phyloP scores from a whole-genome alignment of 2,113 vertebrate genomes.

The Osmerus eperlanus region DNA sequence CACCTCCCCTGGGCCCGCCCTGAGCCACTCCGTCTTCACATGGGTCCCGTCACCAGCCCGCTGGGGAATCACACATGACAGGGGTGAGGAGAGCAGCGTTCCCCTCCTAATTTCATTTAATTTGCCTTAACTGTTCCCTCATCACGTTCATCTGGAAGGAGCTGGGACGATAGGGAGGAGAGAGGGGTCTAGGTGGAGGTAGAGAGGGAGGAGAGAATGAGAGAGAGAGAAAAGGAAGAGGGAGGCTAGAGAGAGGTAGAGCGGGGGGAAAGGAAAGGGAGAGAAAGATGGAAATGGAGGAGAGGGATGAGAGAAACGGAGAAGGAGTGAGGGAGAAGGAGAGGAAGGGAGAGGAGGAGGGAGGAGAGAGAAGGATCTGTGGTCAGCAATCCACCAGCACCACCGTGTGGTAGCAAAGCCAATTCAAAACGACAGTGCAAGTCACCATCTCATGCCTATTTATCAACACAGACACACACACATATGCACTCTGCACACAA shows the following conservation, averaged over 20 bases:
- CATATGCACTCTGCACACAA: not conserved
- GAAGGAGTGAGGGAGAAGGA: conserved; percentile 7
- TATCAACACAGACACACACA: not conserved
- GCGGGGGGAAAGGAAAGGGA: not conserved
- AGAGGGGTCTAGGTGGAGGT: conserved; percentile 26
- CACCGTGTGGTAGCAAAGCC: conserved; percentile 72
- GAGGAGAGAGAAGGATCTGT: not conserved
- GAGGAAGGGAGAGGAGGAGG: not conserved
- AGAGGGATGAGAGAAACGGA: conserved; percentile 21
- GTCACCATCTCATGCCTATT: not conserved
- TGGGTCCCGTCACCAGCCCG: conserved; percentile 63
- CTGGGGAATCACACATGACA: conserved; percentile 71
- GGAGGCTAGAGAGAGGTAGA: conserved; percentile 15
- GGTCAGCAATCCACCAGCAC: conserved; percentile 76
- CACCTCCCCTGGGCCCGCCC: conserved; percentile 49
- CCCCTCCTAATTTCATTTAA: conserved; percentile 82
- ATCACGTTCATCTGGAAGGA: conserved; percentile 34
- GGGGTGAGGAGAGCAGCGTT: conserved; percentile 78
- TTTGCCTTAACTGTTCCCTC: conserved; percentile 67
- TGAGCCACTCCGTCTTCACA: conserved; percentile 59
- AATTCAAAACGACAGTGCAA: not conserved
- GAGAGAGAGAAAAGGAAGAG: conserved; percentile 20
- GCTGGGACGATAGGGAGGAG: conserved; percentile 38
- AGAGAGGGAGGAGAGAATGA: conserved; percentile 35
- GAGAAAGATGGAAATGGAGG: not conserved